phyloP scores from a whole-genome alignment of 2,888 invertebrate genomes.

The Acleris literana region DNA sequence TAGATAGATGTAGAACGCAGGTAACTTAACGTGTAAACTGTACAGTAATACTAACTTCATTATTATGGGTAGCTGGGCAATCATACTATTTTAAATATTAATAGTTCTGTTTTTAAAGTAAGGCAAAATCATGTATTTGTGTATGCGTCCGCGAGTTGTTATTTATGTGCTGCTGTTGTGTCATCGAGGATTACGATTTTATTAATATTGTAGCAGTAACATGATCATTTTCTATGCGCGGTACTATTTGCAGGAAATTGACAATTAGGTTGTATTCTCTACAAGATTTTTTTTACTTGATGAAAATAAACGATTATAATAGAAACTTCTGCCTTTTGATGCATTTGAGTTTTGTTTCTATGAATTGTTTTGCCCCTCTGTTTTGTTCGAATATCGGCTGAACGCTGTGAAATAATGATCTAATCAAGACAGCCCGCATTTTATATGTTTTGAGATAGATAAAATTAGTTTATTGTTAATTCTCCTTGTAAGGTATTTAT shows the following conservation, averaged over 20 bases:
- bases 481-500: slow-evolving; percentile 81
- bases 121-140: slow-evolving; percentile 66
- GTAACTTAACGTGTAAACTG: slow-evolving; percentile 68
- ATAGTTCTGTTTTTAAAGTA: slow-evolving; percentile 65
- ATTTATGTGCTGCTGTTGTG: slow-evolving; percentile 52
- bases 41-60: slow-evolving; percentile 82
- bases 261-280: slow-evolving; percentile 45
- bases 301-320: slow-evolving; percentile 68
- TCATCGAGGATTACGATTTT: slow-evolving; percentile 37
- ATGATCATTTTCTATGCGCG: slow-evolving; percentile 42
- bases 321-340: slow-evolving; percentile 73
- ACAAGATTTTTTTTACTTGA: slow-evolving; percentile 52
- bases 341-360: slow-evolving; percentile 68
- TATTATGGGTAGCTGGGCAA: slow-evolving; percentile 81
- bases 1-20: slow-evolving; percentile 72
- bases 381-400: slow-evolving; percentile 43
- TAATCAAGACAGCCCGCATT: slow-evolving; percentile 68
- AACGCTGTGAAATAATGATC: slow-evolving; percentile 43
- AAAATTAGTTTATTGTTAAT: slow-evolving; percentile 75
- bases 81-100: slow-evolving; percentile 74
- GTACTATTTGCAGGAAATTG: slow-evolving; percentile 42
- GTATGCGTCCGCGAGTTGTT: slow-evolving; percentile 64
- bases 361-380: slow-evolving; percentile 49
- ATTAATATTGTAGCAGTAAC: slow-evolving; percentile 38
- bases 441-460: slow-evolving; percentile 67